A percentile compares a stretch with the other conserved stretches of the same genome.
Conservation (phyloP, 1,140 invertebrate species). For the Armadillidium nasatum region DNA sequence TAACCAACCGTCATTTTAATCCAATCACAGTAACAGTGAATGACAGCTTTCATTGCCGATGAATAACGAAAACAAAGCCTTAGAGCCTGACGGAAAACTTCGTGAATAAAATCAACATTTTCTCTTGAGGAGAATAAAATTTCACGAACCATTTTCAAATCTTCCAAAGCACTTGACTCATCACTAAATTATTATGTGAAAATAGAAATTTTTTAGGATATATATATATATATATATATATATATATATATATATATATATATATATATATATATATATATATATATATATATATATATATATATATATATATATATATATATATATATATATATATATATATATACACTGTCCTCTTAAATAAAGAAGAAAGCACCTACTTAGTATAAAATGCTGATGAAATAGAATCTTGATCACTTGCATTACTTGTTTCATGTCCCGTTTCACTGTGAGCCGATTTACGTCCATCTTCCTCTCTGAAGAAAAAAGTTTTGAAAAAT, state of each 20-base stretch:
- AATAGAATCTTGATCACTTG: conserved; percentile 43
- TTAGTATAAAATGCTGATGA: conserved; percentile 36
- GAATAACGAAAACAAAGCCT: conserved; percentile 82
- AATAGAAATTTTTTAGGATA: no score
- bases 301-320: no score
- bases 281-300: no score
- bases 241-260: no score
- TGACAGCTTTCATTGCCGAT: conserved; percentile 78
- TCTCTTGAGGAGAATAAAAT: conserved; percentile 82
- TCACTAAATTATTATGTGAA: neutral
- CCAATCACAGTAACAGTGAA: conserved; percentile 93
- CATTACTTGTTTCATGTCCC: conserved; percentile 26
- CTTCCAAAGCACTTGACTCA: conserved; percentile 44
- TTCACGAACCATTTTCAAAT: conserved; percentile 67
- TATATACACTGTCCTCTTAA: no score
- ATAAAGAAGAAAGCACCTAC: neutral
- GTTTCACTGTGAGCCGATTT: conserved; percentile 31
- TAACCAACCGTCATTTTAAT: conserved; percentile 76
- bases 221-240: no score
- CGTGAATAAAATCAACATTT: conserved; percentile 89
- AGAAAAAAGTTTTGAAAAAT: neutral
- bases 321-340: no score
- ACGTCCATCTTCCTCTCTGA: conserved; percentile 35
- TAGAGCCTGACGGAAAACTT: conserved; percentile 89
- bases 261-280: no score